Percentiles rank a stretch among this genome's conserved stretches.
Evolutionary conservation across 2,113 vertebrate genomes (phyloP).

Genomic region (Dissostichus mawsoni): DNA sequence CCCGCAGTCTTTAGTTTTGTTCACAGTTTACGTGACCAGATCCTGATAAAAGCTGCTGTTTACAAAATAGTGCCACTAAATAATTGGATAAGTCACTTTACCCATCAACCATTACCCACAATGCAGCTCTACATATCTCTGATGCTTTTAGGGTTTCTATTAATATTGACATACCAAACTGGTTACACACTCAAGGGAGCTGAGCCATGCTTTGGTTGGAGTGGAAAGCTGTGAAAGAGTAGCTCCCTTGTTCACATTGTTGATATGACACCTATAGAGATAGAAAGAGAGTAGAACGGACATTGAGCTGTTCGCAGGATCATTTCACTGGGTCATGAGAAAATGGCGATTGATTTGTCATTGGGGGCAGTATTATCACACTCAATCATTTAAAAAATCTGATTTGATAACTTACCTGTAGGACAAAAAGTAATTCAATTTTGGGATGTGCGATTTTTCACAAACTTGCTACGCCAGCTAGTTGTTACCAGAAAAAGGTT

Average conservation of each 20-base stretch:
- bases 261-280: background rate
- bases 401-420: no score
- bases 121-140: background rate
- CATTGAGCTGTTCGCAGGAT: no score
- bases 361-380: no score
- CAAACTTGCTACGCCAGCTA: no score
- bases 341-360: no score
- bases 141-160: background rate
- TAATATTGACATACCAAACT: constrained; percentile 13
- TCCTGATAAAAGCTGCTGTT: background rate
- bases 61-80: constrained; percentile 22
- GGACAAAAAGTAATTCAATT: no score
- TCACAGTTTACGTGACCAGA: background rate
- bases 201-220: background rate
- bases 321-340: no score
- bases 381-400: no score
- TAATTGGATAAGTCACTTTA: constrained; percentile 26
- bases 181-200: background rate
- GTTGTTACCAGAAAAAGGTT: no score
- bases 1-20: constrained; percentile 6
- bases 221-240: background rate
- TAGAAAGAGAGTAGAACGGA: no score
- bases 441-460: no score
- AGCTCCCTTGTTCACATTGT: background rate
- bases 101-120: background rate